phyloP scores from a whole-genome alignment of 2,888 invertebrate species.

The Sarcophaga variegata region DNA sequence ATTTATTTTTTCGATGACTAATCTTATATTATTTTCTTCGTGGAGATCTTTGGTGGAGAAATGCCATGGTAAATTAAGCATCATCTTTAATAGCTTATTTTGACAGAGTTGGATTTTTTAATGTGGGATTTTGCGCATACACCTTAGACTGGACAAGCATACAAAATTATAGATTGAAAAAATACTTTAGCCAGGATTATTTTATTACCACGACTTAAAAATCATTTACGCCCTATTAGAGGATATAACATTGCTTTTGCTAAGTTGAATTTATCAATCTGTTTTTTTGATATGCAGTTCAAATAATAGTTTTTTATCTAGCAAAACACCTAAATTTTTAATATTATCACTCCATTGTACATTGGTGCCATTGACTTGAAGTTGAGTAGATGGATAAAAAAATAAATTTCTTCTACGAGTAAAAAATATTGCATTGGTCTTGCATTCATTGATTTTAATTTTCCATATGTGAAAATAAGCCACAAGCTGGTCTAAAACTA shows the following conservation, averaged over 20 bases:
- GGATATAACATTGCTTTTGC: constrained; percentile 10
- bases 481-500: neutral
- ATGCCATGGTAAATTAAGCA: too few species aligned
- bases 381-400: neutral
- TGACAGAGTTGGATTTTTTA: too few species aligned
- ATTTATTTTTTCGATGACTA: neutral
- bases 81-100: too few species aligned
- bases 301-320: constrained; percentile 9
- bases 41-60: too few species aligned
- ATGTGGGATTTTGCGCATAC: too few species aligned
- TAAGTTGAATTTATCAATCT: neutral
- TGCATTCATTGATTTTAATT: constrained; percentile 2
- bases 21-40: neutral
- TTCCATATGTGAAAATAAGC: neutral
- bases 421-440: constrained; percentile 22
- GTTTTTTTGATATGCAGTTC: neutral
- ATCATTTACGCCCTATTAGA: constrained; percentile 2
- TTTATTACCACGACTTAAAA: constrained; percentile 6
- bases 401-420: constrained; percentile 1
- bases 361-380: neutral
- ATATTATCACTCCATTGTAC: constrained; percentile 1
- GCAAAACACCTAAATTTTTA: constrained; percentile 10
- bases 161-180: constrained; percentile 6
- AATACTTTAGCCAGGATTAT: constrained; percentile 14
- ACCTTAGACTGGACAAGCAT: too few species aligned